phyloP scores from a whole-genome alignment of 2,113 vertebrate species.

The Microtus richardsoni region DNA sequence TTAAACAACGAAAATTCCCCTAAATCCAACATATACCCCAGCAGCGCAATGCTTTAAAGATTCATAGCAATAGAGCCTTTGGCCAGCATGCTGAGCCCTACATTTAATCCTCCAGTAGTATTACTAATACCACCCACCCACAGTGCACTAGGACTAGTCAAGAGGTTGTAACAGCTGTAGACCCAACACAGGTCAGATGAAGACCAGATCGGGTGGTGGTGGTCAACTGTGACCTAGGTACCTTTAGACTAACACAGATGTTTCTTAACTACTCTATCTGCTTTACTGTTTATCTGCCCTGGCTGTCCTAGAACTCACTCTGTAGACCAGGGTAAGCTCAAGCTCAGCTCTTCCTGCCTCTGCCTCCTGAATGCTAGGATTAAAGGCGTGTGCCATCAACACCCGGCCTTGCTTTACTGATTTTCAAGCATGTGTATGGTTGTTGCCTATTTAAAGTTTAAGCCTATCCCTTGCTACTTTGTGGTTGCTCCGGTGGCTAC shows the following conservation, averaged over 20 bases:
- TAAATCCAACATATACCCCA: not conserved
- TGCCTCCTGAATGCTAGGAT: not conserved
- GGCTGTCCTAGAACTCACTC: not conserved
- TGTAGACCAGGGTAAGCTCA: not conserved
- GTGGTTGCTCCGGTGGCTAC: not conserved
- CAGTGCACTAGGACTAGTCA: not conserved
- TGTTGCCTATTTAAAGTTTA: not conserved
- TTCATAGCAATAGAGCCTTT: not conserved
- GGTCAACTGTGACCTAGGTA: not conserved
- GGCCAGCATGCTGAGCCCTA: not conserved
- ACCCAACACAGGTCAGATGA: not conserved
- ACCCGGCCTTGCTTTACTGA: not conserved
- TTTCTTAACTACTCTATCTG: not conserved
- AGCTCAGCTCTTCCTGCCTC: not conserved
- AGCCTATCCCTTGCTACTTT: not conserved
- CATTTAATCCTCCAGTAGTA: not conserved
- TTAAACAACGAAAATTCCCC: not conserved
- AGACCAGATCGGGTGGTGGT: not conserved
- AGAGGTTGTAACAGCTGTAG: not conserved
- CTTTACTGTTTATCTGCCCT: not conserved
- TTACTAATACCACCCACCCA: too few relatives aligned
- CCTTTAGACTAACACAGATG: not conserved
- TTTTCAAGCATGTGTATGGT: not conserved
- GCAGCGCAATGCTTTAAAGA: not conserved
- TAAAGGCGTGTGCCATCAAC: not conserved